These are phyloP conservation scores for Serripes groenlandicus DNA, from an alignment of 2,888 invertebrate genomes.

Conservation along the genomic window DNA sequence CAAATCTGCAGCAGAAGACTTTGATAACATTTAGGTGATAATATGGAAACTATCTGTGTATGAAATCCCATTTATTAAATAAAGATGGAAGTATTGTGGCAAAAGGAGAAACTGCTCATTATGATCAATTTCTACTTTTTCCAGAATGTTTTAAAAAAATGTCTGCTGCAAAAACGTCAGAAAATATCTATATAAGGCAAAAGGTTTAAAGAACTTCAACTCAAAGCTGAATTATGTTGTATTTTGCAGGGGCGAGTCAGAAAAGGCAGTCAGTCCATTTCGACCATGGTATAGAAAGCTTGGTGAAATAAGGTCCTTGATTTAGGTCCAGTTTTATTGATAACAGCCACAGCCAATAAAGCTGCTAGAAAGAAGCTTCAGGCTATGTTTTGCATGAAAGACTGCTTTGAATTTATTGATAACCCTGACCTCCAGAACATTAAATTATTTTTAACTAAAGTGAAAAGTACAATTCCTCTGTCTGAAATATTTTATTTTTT, in stretches of 20 bases:
- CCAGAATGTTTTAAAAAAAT: too few relatives aligned
- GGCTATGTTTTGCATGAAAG: constrained; percentile 22
- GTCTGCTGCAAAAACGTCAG: too few relatives aligned
- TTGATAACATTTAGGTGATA: too few relatives aligned
- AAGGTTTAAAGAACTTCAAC: too few relatives aligned
- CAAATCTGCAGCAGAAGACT: too few relatives aligned
- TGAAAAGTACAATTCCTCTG: constrained; percentile 26
- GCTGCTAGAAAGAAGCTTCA: constrained; percentile 18
- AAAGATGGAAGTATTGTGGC: too few relatives aligned
- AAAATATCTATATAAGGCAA: too few relatives aligned
- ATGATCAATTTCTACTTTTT: too few relatives aligned
- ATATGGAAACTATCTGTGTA: too few relatives aligned
- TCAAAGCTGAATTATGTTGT: too few relatives aligned
- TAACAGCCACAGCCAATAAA: constrained; percentile 54
- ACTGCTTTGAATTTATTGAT: constrained; percentile 31
- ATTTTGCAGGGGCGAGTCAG: constrained; percentile 49
- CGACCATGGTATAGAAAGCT: constrained; percentile 55
- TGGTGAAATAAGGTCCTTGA: constrained; percentile 41
- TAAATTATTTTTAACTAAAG: constrained; percentile 33
- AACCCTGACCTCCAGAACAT: constrained; percentile 39
- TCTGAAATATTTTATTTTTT: neutral
- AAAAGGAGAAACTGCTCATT: too few relatives aligned
- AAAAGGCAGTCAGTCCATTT: constrained; percentile 34
- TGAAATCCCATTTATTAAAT: too few relatives aligned
- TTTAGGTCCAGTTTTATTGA: constrained; percentile 36